Base-by-base conservation (phyloP, 2,113 vertebrate species). In the Abramis brama region DNA sequence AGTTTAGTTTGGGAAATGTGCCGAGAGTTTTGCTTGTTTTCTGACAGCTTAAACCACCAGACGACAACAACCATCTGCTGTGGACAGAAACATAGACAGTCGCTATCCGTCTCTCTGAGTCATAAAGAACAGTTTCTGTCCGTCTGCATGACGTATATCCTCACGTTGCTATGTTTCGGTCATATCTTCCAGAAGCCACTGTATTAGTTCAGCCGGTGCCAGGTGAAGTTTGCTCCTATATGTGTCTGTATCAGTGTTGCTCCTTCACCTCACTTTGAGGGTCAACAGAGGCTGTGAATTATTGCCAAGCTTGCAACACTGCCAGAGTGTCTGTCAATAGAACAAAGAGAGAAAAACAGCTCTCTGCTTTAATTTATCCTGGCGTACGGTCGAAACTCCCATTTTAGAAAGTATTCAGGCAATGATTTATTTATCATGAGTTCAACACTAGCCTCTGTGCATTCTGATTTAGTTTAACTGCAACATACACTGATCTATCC, bases 291-390 rank as follows among this genome's bases (percentile, higher is more conserved):
- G 86, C 50, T 33, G 82, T 62, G 87, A 86, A 79, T 91, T 93
- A 93, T 91, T 94, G 92, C 92, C 88, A 88, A 91, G 88, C 66
- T 91, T 89, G 89, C 91, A 91, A 88, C 89, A 89, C 89, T 92
- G 79, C 23, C 89, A 73, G 79, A 45, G 57, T 91, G 89, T 79
- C 77, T 91, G 89, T 79, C 77, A 81, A 64, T 50, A 81, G 36
- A 50, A 39, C 39, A 15, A 11, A 68, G 77, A 64, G 36, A 84
- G 70, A 85, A 87, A 89, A 68, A 87, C 8, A 66, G 12, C 57
- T 74, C 25, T 9, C 57, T 83, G 71, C 57, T 85, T 89, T 71
- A 45, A 85, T 79, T 82, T 77, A 71, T 92, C 88, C 79, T 91
- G 75, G 71, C 27, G 66, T 57, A 3, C 71, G 39, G 92, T 92